Percentiles rank a stretch among this genome's conserved stretches.
phyloP scores from a whole-genome alignment of 2,797 vertebrate species.

The Fratercula arctica region DNA sequence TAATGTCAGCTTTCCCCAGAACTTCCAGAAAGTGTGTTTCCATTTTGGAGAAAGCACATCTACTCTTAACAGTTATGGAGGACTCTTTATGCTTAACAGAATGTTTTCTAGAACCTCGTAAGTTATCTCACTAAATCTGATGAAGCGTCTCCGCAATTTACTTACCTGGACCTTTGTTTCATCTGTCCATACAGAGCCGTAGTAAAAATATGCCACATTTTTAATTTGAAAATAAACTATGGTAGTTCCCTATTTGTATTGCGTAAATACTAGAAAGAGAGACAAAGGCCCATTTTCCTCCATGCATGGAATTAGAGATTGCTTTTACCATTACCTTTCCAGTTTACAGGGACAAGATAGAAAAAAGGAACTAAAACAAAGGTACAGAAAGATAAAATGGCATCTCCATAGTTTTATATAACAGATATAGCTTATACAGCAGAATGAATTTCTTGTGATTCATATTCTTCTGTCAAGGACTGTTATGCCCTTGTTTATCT shows the following conservation, averaged over 20 bases:
- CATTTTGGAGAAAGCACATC: not conserved
- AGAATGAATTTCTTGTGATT: not conserved
- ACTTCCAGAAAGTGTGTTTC: not conserved
- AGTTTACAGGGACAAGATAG: not conserved
- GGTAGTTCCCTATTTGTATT: not conserved
- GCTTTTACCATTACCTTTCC: not conserved
- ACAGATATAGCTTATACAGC: not conserved
- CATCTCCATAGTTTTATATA: not conserved
- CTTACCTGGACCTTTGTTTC: constrained; percentile 22
- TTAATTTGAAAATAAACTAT: not conserved
- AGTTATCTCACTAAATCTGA: not conserved
- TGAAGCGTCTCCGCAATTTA: not conserved
- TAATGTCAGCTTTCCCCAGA: not conserved
- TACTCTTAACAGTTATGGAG: not conserved
- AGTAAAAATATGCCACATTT: not conserved
- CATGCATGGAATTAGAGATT: not conserved
- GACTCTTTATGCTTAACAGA: not conserved
- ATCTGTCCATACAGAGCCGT: not conserved
- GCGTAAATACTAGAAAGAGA: not conserved
- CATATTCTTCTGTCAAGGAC: not conserved
- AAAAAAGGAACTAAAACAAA: not conserved
- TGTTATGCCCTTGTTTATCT: not conserved
- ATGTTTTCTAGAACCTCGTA: not conserved
- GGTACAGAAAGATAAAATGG: not conserved
- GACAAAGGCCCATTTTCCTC: not conserved